A percentile compares a stretch with the other conserved stretches of the same genome.
These are phyloP conservation scores for Protobothrops mucrosquamatus DNA, from an alignment of 2,113 vertebrate genomes.

Conservation along the genomic window DNA sequence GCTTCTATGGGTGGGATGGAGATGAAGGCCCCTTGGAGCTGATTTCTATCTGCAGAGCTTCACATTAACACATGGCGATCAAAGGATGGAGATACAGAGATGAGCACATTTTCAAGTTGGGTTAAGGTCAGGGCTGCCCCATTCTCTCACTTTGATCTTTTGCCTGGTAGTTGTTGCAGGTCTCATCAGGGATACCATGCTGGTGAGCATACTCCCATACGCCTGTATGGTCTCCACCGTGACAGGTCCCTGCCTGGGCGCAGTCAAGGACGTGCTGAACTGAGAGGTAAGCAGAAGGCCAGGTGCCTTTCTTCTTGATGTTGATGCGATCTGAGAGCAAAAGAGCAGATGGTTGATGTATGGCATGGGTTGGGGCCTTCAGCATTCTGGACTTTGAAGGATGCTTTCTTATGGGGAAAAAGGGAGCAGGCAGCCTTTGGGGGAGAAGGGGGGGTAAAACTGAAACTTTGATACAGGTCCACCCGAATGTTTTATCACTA, in stretches of 20 bases:
- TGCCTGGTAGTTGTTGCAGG: slow-evolving; percentile 98
- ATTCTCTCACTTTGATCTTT: slow-evolving; percentile 85
- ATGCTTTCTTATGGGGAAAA: neutral
- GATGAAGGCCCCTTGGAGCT: neutral
- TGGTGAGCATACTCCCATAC: slow-evolving; percentile 88
- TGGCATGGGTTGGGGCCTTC: neutral
- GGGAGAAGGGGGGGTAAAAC: neutral
- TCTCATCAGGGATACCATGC: slow-evolving; percentile 93
- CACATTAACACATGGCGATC: neutral
- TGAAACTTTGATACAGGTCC: too few relatives aligned
- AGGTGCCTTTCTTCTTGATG: slow-evolving; percentile 87
- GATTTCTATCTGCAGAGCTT: neutral
- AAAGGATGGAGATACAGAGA: neutral
- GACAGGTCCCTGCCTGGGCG: slow-evolving; percentile 77
- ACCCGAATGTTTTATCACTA: too few relatives aligned
- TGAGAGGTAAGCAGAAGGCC: slow-evolving; percentile 91
- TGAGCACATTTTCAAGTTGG: neutral
- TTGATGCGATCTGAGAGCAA: slow-evolving; percentile 88
- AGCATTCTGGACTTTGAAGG: neutral
- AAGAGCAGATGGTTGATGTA: neutral
- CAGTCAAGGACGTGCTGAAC: slow-evolving; percentile 95
- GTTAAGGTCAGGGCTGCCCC: neutral
- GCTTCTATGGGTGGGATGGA: neutral
- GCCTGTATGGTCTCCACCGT: slow-evolving; percentile 83
- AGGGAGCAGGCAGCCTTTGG: neutral